These are phyloP conservation scores for Gracilinanus agilis DNA, from an alignment of 2,113 vertebrate genomes.

Conservation along the genomic window DNA sequence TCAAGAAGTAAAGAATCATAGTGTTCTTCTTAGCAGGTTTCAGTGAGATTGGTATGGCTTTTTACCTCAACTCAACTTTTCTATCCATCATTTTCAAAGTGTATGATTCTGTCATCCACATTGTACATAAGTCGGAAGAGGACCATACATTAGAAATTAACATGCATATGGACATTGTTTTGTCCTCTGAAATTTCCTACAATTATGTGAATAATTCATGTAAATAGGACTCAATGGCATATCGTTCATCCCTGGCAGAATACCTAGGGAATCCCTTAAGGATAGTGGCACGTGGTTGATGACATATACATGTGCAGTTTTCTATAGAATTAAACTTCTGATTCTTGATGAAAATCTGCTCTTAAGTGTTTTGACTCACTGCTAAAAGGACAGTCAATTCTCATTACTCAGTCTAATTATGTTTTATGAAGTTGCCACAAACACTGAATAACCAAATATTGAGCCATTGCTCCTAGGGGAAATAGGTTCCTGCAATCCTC, in stretches of 20 bases:
- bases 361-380: slow-evolving; percentile 90
- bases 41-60: slow-evolving; percentile 93
- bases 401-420: not conserved
- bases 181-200: slow-evolving; percentile 92
- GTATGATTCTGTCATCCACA: slow-evolving; percentile 94
- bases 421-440: not conserved
- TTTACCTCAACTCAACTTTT: slow-evolving; percentile 93
- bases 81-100: slow-evolving; percentile 94
- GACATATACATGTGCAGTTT: slow-evolving; percentile 93
- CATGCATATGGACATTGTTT: slow-evolving; percentile 91
- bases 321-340: slow-evolving; percentile 94
- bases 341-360: slow-evolving; percentile 92
- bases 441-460: not conserved
- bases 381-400: slow-evolving; percentile 87
- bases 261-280: slow-evolving; percentile 94
- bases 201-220: slow-evolving; percentile 90
- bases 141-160: slow-evolving; percentile 92
- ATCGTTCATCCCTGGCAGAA: slow-evolving; percentile 92
- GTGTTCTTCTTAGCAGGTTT: slow-evolving; percentile 95
- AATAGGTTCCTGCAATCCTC: not conserved
- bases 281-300: slow-evolving; percentile 95
- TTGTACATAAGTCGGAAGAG: slow-evolving; percentile 92
- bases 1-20: too few species aligned
- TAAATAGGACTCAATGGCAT: slow-evolving; percentile 90
- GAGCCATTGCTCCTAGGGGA: not conserved